Evolutionary conservation across 2,113 vertebrate species (phyloP), one percentile per base, ranked within the genome.

Genomic region (Pachypanchax playfairii): DNA sequence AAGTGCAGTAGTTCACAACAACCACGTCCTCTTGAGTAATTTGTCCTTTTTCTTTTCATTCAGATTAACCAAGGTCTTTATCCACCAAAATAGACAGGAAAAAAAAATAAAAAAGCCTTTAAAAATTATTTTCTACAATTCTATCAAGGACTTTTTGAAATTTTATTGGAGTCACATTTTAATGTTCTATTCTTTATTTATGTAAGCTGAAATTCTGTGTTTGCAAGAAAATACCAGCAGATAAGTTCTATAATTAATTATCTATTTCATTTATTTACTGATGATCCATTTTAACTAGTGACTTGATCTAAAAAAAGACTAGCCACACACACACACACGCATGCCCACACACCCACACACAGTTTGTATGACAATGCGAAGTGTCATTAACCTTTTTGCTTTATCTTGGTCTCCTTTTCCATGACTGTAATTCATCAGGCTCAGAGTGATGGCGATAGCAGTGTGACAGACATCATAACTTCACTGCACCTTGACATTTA

Each of bases 141-240:
- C 47, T 31, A 39, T 26, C 59, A 31, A 41, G 24, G 35, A 57
- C 4, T 4, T 28, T 70, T 55, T 61, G 36, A 50, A 39, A 35
- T 73, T 70, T 80, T 43, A 11, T 42, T 72, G 36, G 65, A 22
- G 33, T 14, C 22, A 48, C 51, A 75, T 65, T 75, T 53, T 64
- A 75, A 83, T 58, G 72, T 38, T 75, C 53, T 63, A 58, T 82
- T 85, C 69, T 47, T 80, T 56, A 68, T 85, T 80, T 74, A 75
- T 48, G 54, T 79, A 68, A 68, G 59, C 64, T 75, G 20, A 47
- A 43, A 31, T 48, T 70, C 46, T 53, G 74, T 65, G 65, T 78
- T 66, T 75, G 67, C 41, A 46, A 48, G 6, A 2, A 59, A 70
- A 69, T 55, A 72, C 43, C 65, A 51, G 49, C 49, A 57, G 72